phyloP scores from a whole-genome alignment of 2,113 vertebrate genomes.

The Carassius auratus region DNA sequence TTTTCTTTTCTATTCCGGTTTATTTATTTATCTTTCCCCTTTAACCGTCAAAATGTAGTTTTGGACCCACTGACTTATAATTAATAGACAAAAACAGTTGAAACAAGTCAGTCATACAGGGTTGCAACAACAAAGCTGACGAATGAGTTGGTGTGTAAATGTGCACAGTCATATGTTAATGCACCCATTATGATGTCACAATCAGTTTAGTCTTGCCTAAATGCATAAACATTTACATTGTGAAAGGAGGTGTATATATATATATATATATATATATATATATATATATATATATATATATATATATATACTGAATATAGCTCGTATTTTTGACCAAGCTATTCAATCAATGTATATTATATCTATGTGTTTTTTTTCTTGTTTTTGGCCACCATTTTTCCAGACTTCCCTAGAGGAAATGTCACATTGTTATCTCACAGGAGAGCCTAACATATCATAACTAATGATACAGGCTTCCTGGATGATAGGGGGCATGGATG shows the following conservation, averaged over 20 bases:
- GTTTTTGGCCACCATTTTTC: background rate
- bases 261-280: no score
- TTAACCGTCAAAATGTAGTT: background rate
- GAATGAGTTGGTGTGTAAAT: background rate
- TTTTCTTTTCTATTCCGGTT: no score
- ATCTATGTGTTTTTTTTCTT: background rate
- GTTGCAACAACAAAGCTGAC: background rate
- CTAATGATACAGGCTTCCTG: constrained; percentile 14
- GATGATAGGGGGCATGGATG: constrained; percentile 8
- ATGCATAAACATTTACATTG: background rate
- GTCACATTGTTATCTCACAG: constrained; percentile 1
- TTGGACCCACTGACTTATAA: background rate
- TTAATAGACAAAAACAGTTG: background rate
- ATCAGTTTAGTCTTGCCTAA: background rate
- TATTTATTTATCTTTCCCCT: no score
- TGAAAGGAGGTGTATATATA: background rate
- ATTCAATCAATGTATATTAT: background rate
- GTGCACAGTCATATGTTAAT: background rate
- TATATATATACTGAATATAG: background rate
- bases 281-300: no score
- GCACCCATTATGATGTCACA: background rate
- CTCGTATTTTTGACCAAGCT: background rate
- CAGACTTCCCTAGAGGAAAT: background rate
- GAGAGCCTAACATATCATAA: constrained; percentile 25
- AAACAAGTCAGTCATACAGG: no score